A percentile compares a stretch with the other conserved stretches of the same genome.
These are phyloP conservation scores for Drosophila cyrtoloma DNA, from an alignment of 2,888 invertebrate species.

Conservation along the genomic window DNA sequence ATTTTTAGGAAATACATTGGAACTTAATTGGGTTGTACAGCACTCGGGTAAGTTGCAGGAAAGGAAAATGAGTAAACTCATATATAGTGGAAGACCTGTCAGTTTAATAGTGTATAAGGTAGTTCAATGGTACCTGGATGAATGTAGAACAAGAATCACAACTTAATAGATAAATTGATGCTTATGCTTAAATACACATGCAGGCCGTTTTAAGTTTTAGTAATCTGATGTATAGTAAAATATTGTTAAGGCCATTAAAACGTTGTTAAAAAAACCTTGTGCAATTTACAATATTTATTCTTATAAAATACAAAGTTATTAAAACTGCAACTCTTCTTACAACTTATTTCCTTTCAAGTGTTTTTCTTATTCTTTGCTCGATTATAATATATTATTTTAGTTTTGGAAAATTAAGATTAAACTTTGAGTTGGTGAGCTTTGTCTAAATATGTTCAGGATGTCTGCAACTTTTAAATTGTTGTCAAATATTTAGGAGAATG, in stretches of 20 bases:
- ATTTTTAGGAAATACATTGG: conserved; percentile 34
- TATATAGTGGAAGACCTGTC: background rate
- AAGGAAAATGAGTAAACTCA: background rate
- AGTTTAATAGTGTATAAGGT: background rate
- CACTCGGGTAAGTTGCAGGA: conserved; percentile 1
- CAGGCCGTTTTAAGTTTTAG: too few relatives aligned
- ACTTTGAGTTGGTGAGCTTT: too few relatives aligned
- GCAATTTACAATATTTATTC: background rate
- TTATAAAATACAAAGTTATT: background rate
- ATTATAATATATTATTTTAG: too few relatives aligned
- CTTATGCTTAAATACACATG: background rate
- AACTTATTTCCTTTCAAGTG: too few relatives aligned
- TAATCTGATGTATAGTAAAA: background rate
- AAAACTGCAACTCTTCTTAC: background rate
- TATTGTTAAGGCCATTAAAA: background rate
- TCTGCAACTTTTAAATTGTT: too few relatives aligned
- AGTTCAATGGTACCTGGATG: background rate
- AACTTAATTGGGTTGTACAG: conserved; percentile 44
- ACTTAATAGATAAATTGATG: background rate
- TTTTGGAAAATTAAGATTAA: too few relatives aligned
- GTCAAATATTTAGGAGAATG: background rate
- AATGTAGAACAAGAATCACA: background rate
- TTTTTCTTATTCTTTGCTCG: too few relatives aligned
- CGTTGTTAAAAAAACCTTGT: background rate
- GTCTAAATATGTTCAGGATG: too few relatives aligned